A percentile compares a stretch with the other conserved stretches of the same genome.
Conservation (phyloP, 2,888 invertebrate species). For the Drymonia ruficornis region DNA sequence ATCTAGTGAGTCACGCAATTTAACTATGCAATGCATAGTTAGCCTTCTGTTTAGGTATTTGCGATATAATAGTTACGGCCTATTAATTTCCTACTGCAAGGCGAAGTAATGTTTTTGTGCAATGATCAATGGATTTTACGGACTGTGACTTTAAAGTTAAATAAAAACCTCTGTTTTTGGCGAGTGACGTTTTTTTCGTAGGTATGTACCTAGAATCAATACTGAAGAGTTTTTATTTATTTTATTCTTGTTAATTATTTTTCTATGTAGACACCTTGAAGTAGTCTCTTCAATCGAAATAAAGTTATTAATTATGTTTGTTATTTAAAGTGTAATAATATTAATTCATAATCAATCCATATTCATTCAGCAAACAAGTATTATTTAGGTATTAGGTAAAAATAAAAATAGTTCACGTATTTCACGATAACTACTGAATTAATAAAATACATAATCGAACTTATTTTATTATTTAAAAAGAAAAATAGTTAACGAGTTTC, state of each 20-base stretch:
- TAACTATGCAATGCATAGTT: constrained; percentile 21
- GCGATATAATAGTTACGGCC: constrained; percentile 19
- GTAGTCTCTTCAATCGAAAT: too few relatives aligned
- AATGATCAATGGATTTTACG: constrained; percentile 30
- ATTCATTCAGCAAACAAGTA: too few relatives aligned
- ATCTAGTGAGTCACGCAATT: constrained; percentile 24
- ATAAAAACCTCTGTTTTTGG: constrained; percentile 5
- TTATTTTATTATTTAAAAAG: constrained; percentile 13
- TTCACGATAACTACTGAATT: constrained; percentile 12
- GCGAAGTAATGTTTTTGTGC: constrained; percentile 22
- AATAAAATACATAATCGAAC: constrained; percentile 31
- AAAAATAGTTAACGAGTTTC: constrained; percentile 14
- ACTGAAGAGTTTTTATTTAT: neutral
- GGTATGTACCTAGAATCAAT: neutral
- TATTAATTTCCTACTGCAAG: constrained; percentile 26
- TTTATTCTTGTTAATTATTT: too few relatives aligned
- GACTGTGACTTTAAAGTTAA: constrained; percentile 21
- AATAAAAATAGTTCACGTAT: too few relatives aligned
- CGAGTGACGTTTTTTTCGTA: neutral
- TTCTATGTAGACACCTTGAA: too few relatives aligned
- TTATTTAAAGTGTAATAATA: too few relatives aligned
- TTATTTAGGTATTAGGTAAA: too few relatives aligned
- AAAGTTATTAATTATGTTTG: too few relatives aligned
- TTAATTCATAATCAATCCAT: too few relatives aligned
- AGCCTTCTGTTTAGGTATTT: constrained; percentile 20